phyloP scores from a whole-genome alignment of 2,113 vertebrate species.

The Chlorocebus sabaeus region DNA sequence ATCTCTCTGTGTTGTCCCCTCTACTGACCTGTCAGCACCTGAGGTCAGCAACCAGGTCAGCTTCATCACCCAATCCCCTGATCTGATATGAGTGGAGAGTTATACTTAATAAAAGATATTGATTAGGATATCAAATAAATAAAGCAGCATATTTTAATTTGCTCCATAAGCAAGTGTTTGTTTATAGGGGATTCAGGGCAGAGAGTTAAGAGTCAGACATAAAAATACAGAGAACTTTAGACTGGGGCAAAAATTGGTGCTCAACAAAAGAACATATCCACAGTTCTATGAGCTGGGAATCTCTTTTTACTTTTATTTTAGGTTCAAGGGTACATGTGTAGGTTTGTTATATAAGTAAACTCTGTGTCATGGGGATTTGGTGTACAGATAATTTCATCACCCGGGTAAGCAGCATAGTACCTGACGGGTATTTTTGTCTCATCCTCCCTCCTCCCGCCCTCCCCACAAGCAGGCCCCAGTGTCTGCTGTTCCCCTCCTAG shows the following conservation, averaged over 20 bases:
- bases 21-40: neutral
- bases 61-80: neutral
- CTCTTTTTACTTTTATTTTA: neutral
- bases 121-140: neutral
- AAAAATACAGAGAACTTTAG: neutral
- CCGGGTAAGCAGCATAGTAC: no score
- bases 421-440: no score
- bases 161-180: neutral
- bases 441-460: no score
- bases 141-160: neutral
- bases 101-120: neutral
- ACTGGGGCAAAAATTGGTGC: neutral
- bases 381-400: no score
- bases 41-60: neutral
- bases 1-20: neutral
- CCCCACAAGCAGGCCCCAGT: no score
- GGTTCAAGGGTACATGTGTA: no score
- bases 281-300: neutral
- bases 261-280: slow-evolving; percentile 21
- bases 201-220: neutral
- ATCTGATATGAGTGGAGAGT: neutral
- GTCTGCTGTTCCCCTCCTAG: no score
- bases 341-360: no score
- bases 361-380: no score
- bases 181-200: neutral